These are phyloP conservation scores for Melopsittacus undulatus DNA, from an alignment of 2,797 vertebrate species.

Conservation along the genomic window DNA sequence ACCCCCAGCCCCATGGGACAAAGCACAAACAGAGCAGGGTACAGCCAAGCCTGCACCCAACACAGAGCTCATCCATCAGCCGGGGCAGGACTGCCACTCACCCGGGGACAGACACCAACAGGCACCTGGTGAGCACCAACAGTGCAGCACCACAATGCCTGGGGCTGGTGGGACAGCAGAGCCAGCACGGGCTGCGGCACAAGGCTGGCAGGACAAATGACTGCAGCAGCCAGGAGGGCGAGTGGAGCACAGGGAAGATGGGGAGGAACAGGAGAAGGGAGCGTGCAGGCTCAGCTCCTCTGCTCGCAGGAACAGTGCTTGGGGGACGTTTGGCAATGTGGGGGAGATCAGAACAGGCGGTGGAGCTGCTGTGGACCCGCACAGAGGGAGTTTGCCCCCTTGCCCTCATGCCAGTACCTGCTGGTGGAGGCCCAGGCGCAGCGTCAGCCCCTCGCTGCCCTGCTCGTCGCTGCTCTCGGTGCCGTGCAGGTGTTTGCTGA, in stretches of 20 bases:
- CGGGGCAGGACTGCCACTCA: background rate
- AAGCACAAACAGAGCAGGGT: background rate
- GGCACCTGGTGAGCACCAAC: background rate
- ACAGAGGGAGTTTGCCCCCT: background rate
- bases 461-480: slow-evolving; percentile 79
- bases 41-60: background rate
- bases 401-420: slow-evolving; percentile 73
- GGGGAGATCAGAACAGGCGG: background rate
- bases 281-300: background rate
- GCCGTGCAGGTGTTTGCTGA: slow-evolving; percentile 88
- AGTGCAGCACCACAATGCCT: background rate
- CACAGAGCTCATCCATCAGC: background rate
- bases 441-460: slow-evolving; percentile 76
- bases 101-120: background rate
- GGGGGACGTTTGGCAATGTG: background rate
- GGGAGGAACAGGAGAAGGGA: background rate
- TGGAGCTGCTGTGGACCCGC: background rate
- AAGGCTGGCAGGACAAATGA: slow-evolving; percentile 6
- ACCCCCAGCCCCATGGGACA: too few relatives aligned
- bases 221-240: background rate
- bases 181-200: background rate
- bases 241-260: background rate
- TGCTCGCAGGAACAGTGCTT: background rate
- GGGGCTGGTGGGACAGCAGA: background rate
- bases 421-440: slow-evolving; percentile 82